Base-by-base conservation (phyloP, 1,140 invertebrate species). In the Varroa destructor region DNA sequence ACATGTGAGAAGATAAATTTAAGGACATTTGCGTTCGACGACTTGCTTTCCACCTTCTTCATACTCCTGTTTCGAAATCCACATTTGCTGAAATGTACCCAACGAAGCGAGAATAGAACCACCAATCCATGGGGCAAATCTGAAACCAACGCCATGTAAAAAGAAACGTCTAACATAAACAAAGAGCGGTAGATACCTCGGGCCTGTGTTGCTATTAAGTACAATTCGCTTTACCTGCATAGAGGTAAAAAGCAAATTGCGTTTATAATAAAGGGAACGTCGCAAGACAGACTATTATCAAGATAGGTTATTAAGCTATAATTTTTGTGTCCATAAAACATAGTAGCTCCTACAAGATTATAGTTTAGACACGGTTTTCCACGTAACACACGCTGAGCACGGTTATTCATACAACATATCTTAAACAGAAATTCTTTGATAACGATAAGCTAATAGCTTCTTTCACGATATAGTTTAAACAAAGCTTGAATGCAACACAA, bases 1-100 rank as follows among this genome's bases (percentile, higher is more conserved):
- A 67, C 61, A 67, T 12, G 4, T 40, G 46, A 40, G 40, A 36
- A 14, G 25, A 3, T 6, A 37, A 72, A 42, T 73, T 83, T 77
- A 93, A 54, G 90, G 90, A 79, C 91, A 94, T 80, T 93, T 94
- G 75, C 92, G 84, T 77, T 96, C 93, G 46, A 97, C 87, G 79
- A 93, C 91, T 37, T 86, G 84, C 77, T 93, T 93, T 1, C 93
- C 93, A 0, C 87, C 87, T 78, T 97, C 93, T 76, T 96, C 92
- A 81, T 96, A 97, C 79, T 97, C 93, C 79, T 94, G 91, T 75
- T 91, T 92, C 0, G 90, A 93, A 73, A 97, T 89, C 93, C 93
- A 97, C 89, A 96, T 93, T 81, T 96, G 93, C 78, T 96, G 93
- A 82, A 97, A 97, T 6, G 92, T 91, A 43, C 93, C 92, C 74